phyloP scores from a whole-genome alignment of 2,888 invertebrate genomes.

The Meghimatium bilineatum region DNA sequence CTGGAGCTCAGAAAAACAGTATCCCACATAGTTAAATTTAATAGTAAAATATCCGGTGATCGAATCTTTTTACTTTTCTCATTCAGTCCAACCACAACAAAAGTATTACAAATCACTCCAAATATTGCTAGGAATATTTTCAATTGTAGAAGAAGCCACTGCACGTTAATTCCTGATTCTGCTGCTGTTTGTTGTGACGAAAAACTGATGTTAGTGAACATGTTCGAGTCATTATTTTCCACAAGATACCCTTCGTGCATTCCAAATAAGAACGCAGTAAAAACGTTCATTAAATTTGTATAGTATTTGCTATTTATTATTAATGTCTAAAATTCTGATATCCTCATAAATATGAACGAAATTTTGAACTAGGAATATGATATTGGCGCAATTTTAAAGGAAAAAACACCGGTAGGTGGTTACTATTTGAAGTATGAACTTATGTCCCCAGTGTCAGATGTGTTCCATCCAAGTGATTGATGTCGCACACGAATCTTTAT shows the following conservation, averaged over 20 bases:
- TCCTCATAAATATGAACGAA: background rate
- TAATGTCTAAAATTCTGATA: background rate
- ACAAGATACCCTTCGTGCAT: background rate
- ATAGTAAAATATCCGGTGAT: background rate
- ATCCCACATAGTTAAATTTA: constrained; percentile 26
- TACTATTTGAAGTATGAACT: background rate
- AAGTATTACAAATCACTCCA: constrained; percentile 9
- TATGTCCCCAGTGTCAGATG: too few species aligned
- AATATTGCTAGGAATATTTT: constrained; percentile 16
- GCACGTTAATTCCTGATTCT: background rate
- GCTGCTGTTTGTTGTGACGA: background rate
- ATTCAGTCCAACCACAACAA: constrained; percentile 10
- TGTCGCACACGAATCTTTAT: background rate
- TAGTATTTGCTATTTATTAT: background rate
- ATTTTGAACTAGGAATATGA: background rate
- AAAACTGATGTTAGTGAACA: background rate
- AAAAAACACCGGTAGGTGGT: too few species aligned
- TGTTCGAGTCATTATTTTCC: background rate
- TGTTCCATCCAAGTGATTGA: background rate
- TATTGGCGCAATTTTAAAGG: background rate
- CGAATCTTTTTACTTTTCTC: constrained; percentile 4
- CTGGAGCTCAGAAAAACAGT: constrained; percentile 15
- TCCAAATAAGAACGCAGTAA: background rate
- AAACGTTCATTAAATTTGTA: background rate
- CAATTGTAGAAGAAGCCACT: background rate